Conservation (phyloP, 2,797 vertebrate genomes). For the Pipistrellus kuhlii region DNA sequence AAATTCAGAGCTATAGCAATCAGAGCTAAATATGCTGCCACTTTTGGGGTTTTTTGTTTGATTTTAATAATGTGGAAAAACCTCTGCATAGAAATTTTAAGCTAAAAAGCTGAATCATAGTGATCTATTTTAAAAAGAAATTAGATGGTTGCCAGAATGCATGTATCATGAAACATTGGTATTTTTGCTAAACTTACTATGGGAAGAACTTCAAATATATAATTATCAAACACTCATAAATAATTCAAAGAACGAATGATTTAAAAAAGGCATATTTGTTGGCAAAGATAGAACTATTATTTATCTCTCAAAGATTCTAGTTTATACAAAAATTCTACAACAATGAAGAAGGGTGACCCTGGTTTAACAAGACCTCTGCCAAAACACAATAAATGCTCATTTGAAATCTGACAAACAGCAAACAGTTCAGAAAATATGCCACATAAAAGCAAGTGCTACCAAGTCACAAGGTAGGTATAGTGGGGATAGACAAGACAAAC, state of each 20-base stretch:
- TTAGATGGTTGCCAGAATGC: not conserved
- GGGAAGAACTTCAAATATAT: not conserved
- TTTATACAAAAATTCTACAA: slow-evolving; percentile 22
- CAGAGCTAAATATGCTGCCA: not conserved
- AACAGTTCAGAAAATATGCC: not conserved
- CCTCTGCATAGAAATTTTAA: not conserved
- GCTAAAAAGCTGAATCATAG: not conserved
- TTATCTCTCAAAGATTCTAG: not conserved
- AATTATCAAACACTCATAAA: not conserved
- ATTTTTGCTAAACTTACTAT: not conserved
- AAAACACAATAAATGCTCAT: not conserved
- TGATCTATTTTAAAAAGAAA: slow-evolving; percentile 34
- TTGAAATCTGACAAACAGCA: not conserved
- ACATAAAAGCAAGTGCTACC: not conserved
- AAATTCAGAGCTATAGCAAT: not conserved
- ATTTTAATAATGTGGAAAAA: slow-evolving; percentile 1
- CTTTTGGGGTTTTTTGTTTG: not conserved
- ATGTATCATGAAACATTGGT: not conserved
- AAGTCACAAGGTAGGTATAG: not conserved
- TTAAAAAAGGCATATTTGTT: not conserved
- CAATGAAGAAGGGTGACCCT: not conserved
- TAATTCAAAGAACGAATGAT: slow-evolving; percentile 4
- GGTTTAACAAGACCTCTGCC: not conserved
- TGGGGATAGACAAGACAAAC: not conserved
- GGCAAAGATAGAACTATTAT: not conserved